Evolutionary conservation across 2,888 invertebrate species (phyloP), one percentile per base, ranked within the genome.

Genomic region (Cybosia mesomella): DNA sequence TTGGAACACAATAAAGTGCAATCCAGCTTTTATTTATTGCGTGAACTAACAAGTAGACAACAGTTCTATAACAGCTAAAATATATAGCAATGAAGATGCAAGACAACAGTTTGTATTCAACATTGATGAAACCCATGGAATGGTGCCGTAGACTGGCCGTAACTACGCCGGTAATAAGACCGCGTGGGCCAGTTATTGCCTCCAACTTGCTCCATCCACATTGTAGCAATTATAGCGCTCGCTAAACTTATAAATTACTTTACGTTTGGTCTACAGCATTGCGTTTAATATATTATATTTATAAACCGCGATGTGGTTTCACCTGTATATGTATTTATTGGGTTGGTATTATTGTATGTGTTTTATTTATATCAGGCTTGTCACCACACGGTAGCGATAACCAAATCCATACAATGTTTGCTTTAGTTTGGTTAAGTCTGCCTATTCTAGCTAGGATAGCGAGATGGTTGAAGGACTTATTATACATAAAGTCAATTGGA

Each of bases 161-260:
- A 72, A 73, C 72, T 64, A 68, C 68, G 70, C 60, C 71, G 64
- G 66, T 68, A 79, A 74, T 69, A 72, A 78, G 82, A 77, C 82
- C 77, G 74, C 74, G 70, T 73, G 65, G 74, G 80, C 86, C 85
- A 88, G 87, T 88, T 88, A 84, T 87, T 84, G 85, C 85, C 80
- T 81, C 79, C 78, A 80, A 85, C 87, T 81, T 83, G 81, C 79
- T 81, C 72, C 73, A 82, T 83, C 83, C 79, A 80, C 80, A 86
- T 86, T 85, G 83, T 84, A 85, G 87, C 88, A 90, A 89, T 90
- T 89, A 89, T 86, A 84, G 84, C 79, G 83, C 82, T 86, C 74
- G 79, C 84, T 84, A 86, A 85, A 83, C 87, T 87, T 87, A 91
- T 90, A 92, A 91, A 91, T 92, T 92, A 91, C 85, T 89, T 88